Conservation (phyloP, 2,888 invertebrate species). For the Chymomyza procnemis region DNA sequence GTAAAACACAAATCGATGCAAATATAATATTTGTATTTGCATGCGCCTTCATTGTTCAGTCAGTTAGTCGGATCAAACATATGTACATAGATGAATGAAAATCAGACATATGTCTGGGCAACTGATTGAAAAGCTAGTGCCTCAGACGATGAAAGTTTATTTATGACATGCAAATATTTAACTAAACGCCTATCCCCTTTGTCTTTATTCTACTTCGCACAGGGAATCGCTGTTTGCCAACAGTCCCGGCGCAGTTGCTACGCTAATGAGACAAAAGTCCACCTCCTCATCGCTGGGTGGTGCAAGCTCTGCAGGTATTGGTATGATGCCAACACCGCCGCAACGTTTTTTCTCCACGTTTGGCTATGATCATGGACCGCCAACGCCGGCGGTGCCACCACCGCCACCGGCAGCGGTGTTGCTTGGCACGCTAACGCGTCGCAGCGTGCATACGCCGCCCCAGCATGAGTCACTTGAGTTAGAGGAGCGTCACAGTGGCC, state of each 20-base stretch:
- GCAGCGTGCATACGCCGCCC: conserved; percentile 56
- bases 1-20: conserved; percentile 67
- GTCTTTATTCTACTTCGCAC: conserved; percentile 19
- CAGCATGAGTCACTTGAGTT: conserved; percentile 72
- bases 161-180: conserved; percentile 55
- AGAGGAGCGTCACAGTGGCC: conserved; percentile 70
- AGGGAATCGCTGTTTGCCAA: conserved; percentile 77
- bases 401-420: conserved; percentile 29
- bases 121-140: not conserved
- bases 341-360: conserved; percentile 78
- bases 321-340: conserved; percentile 59
- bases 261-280: conserved; percentile 76
- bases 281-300: conserved; percentile 72
- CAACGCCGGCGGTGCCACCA: conserved; percentile 47
- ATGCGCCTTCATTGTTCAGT: conserved; percentile 57
- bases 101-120: not conserved
- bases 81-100: not conserved
- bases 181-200: conserved; percentile 29
- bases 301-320: conserved; percentile 49
- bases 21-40: conserved; percentile 71
- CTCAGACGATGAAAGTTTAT: not conserved
- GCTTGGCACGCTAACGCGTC: conserved; percentile 61
- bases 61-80: not conserved
- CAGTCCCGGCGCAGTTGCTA: conserved; percentile 55
- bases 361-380: conserved; percentile 74